Percentiles rank a stretch among this genome's conserved stretches.
Conservation (phyloP, 2,113 vertebrate species). For the Perognathus longimembris region DNA sequence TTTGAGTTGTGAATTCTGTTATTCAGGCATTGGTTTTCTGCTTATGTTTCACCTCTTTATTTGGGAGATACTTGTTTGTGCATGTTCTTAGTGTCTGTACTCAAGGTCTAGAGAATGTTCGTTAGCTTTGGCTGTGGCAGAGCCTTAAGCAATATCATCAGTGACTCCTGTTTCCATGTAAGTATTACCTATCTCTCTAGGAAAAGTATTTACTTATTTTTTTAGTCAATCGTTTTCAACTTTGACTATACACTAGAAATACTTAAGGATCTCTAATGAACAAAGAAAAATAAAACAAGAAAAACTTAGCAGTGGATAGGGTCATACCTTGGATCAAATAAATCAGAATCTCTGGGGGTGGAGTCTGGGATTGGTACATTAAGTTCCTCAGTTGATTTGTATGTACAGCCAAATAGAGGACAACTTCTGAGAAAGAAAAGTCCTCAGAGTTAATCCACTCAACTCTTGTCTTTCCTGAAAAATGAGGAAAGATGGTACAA, state of each 20-base stretch:
- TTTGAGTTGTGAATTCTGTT: slow-evolving; percentile 53
- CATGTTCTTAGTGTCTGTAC: background rate
- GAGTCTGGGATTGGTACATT: background rate
- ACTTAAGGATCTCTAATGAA: slow-evolving; percentile 38
- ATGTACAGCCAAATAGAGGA: background rate
- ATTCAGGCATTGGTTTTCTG: background rate
- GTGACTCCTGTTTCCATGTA: background rate
- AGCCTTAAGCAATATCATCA: background rate
- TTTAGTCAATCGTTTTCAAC: background rate
- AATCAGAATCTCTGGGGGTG: background rate
- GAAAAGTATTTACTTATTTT: background rate
- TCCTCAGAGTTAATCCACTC: background rate
- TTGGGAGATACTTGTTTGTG: background rate
- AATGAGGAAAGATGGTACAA: slow-evolving; percentile 9
- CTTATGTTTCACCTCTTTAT: slow-evolving; percentile 6
- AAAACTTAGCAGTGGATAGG: background rate
- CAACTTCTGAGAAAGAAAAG: background rate
- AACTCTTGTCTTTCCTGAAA: slow-evolving; percentile 33
- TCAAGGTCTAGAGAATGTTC: background rate
- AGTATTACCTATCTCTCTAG: background rate
- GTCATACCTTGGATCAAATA: background rate
- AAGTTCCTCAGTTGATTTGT: background rate
- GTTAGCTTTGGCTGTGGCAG: background rate
- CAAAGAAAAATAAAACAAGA: background rate
- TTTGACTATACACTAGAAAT: slow-evolving; percentile 20